Base-by-base conservation (phyloP, 1,140 invertebrate species). In the Fopius arisanus region DNA sequence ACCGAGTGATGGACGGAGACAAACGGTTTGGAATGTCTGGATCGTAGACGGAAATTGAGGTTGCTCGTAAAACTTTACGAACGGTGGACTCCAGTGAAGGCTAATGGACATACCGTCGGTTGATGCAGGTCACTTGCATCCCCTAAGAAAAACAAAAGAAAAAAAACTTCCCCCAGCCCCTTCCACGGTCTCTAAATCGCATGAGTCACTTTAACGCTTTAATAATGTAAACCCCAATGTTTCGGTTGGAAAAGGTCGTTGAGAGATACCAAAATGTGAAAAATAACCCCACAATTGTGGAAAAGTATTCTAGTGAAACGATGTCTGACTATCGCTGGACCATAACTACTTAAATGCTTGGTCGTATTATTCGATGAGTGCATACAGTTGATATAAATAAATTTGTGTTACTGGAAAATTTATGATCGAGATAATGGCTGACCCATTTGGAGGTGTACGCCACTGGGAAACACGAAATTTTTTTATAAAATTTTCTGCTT, bases 11-110 rank as follows among this genome's bases (percentile, higher is more conserved):
- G 7, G 41, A 29, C 23, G 33, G 37, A 63, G 70, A 75, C 69
- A 71, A 70, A 73, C 75, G 51, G 51, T 26, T 21, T 40, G 43
- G 41, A 71, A 74, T 74, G 51, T 62, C 31, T 63, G 37, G 65
- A 67, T 67, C 65, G 63, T 40, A 29, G 6, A 28, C 67, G 75
- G 75, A 76, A 76, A 76, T 76, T 76, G 75, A 70, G 67, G 67
- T 70, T 23, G 37, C 67, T 74, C 75, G 68, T 76, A 76, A 76
- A 76, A 16, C 66, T 76, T 74, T 70, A 76, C 71, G 72, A 41
- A 67, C 43, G 65, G 29, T 23, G 72, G 62, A 67, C 75, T 33
- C 67, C 48, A 51, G 54, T 23, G 7, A 14, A 31, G 67, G 62
- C 65, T 76, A 76, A 76, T 76, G 75, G 75, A 76, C 70, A 48